Evolutionary conservation across 2,888 invertebrate species (phyloP).

Genomic region (Apamea anceps): DNA sequence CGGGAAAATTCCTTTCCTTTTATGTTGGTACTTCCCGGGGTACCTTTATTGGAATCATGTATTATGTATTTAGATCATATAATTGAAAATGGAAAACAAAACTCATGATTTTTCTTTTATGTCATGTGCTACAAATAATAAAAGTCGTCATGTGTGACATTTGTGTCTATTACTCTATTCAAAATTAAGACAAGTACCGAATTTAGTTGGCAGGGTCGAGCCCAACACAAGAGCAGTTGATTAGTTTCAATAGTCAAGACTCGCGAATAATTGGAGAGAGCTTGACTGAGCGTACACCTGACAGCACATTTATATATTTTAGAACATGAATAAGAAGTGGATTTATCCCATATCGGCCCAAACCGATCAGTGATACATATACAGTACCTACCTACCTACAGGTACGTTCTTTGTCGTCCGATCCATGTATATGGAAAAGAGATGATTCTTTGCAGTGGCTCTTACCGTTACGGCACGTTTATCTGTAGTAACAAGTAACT

Average conservation of each 20-base stretch:
- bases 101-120: neutral
- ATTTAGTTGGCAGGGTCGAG: neutral
- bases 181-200: neutral
- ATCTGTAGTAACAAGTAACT: neutral
- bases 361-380: constrained; percentile 17
- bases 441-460: constrained; percentile 1
- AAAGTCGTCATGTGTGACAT: neutral
- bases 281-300: constrained; percentile 1
- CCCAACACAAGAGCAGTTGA: neutral
- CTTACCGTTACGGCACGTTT: neutral
- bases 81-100: neutral
- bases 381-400: neutral
- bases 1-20: constrained; percentile 19
- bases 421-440: neutral
- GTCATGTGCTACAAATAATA: too few relatives aligned
- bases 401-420: neutral
- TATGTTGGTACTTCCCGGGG: neutral
- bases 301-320: neutral
- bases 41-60: neutral
- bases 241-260: neutral
- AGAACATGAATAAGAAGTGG: neutral
- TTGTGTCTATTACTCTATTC: neutral
- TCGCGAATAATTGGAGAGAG: neutral
- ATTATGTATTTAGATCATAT: neutral
- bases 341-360: neutral